Percentiles rank a stretch among this genome's conserved stretches.
These are phyloP conservation scores for Campaea margaritaria DNA, from an alignment of 2,888 invertebrate genomes.

Conservation along the genomic window DNA sequence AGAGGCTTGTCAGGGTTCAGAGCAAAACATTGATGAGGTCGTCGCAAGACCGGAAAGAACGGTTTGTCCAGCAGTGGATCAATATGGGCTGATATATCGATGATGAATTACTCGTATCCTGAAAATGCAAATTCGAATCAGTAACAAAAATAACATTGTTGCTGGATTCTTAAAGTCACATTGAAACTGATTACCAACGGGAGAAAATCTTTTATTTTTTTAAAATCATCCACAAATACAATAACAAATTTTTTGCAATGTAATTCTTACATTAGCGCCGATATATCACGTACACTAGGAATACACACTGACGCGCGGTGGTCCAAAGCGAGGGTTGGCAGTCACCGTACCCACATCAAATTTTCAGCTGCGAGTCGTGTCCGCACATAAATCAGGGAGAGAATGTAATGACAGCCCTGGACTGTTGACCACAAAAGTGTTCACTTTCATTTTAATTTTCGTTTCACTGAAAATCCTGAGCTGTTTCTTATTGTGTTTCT, in stretches of 20 bases:
- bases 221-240: background rate
- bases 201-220: background rate
- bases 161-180: too few species aligned
- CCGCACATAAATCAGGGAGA: constrained; percentile 69
- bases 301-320: background rate
- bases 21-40: too few species aligned
- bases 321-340: constrained; percentile 44
- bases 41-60: too few species aligned
- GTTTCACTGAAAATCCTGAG: too few species aligned
- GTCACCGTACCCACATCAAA: constrained; percentile 75
- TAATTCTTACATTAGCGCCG: background rate
- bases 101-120: too few species aligned
- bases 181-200: background rate
- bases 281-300: constrained; percentile 4
- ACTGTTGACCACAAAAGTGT: constrained; percentile 39
- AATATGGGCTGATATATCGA: too few species aligned
- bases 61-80: too few species aligned
- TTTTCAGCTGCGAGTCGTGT: constrained; percentile 69
- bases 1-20: too few species aligned
- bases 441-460: background rate
- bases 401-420: constrained; percentile 60
- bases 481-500: too few species aligned
- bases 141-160: too few species aligned
- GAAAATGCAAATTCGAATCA: background rate
- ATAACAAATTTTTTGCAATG: background rate